phyloP scores from a whole-genome alignment of 1,140 invertebrate species.

The Elysia chlorotica region DNA sequence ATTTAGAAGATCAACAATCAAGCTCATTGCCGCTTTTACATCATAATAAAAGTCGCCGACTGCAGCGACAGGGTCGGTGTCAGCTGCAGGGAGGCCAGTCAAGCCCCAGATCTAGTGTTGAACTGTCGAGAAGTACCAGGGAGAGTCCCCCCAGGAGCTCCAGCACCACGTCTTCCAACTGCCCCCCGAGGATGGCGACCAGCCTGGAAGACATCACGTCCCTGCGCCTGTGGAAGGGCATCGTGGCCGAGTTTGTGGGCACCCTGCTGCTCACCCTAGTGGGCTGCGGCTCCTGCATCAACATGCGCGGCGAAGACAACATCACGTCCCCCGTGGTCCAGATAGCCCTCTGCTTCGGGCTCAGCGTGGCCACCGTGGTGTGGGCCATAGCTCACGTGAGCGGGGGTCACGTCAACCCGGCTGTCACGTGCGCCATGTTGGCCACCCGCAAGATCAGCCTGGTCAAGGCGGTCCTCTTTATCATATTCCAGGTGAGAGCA shows the following conservation, averaged over 20 bases:
- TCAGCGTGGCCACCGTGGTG: slow-evolving; percentile 57
- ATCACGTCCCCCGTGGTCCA: slow-evolving; percentile 32
- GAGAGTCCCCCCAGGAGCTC: too few species aligned
- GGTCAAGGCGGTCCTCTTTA: slow-evolving; percentile 48
- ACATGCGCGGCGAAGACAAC: slow-evolving; percentile 35
- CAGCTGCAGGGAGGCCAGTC: too few species aligned
- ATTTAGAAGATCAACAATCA: too few species aligned
- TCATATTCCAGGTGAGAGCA: slow-evolving; percentile 43
- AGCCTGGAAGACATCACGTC: slow-evolving; percentile 46
- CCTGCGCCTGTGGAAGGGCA: slow-evolving; percentile 41
- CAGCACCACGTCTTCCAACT: background rate
- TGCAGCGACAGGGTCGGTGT: too few species aligned
- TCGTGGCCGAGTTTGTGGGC: slow-evolving; percentile 81
- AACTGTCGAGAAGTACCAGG: too few species aligned
- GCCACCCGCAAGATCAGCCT: slow-evolving; percentile 55
- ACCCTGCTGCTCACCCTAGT: slow-evolving; percentile 84
- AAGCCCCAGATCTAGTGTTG: too few species aligned
- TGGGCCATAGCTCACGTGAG: slow-evolving; percentile 77
- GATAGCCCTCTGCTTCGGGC: slow-evolving; percentile 56
- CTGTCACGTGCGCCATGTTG: slow-evolving; percentile 80
- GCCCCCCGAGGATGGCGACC: slow-evolving; percentile 35
- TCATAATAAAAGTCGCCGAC: too few species aligned
- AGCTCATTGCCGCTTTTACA: too few species aligned
- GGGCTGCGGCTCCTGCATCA: slow-evolving; percentile 78
- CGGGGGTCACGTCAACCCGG: slow-evolving; percentile 89